Base-by-base conservation (phyloP, 1,140 invertebrate genomes). In the Yoshiicerus persimilis region DNA sequence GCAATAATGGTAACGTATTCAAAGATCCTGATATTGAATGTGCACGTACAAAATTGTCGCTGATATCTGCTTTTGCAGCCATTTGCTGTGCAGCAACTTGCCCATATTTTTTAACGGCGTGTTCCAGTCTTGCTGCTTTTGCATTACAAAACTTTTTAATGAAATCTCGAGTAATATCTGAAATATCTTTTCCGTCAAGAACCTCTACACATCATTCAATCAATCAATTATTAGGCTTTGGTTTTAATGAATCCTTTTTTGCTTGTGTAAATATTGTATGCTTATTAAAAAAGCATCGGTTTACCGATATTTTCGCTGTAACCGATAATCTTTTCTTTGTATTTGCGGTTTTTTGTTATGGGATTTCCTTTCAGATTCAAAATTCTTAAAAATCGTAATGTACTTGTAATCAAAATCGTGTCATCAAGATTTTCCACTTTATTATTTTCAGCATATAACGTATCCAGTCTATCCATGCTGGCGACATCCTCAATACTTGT, bases 361-460 rank as follows among this genome's bases (percentile, higher is more conserved):
- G 89, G 90, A 89, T 89, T 90, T n/a, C 84, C 64, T 30, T 80
- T 66, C 0, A 90, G 27, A 32, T 88, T 86, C n/a, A 90, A 70
- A 41, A 88, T 77, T 5, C 83, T 56, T 20, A 90, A 77, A 39
- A 77, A 32, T 16, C 30, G 8, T n/a, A 90, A 36, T 3, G 90
- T 89, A 9, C 75, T 86, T 8, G 89, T 36, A 64, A 89, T 80
- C 34, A 87, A 47, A 16, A 80, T 32, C 1, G 87, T 80, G 23
- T 56, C 64, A 20, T 89, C 88, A 16, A 89, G 77, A 47, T 90
- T 86, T 9, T 25, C 27, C 8, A 90, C 38, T 4, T 34, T 23
- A 25, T 90, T 90, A 8, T 88, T 39, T 6, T 23, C 4, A 10
- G 85, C 87, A 34, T 85, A 9, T 11, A 90, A 77, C 25, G 84